These are phyloP conservation scores for Eleutherodactylus coqui DNA, from an alignment of 2,797 vertebrate species.

Conservation along the genomic window DNA sequence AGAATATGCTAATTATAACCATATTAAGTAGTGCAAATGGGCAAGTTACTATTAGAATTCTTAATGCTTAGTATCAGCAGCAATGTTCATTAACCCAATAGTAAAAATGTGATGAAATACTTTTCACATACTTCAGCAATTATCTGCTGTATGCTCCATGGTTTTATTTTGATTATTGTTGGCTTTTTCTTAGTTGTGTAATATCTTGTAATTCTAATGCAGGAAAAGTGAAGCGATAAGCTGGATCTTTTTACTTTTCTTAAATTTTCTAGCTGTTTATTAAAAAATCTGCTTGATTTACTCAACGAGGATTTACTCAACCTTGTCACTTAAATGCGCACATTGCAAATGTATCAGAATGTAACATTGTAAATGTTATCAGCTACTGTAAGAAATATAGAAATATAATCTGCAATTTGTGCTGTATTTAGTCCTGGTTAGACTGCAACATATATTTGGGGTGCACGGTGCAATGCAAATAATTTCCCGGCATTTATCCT, in stretches of 20 bases:
- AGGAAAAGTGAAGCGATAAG: not conserved
- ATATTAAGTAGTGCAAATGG: slow-evolving; percentile 1
- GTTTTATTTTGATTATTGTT: not conserved
- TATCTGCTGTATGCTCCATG: not conserved
- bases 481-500: not conserved
- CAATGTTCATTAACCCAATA: slow-evolving; percentile 39
- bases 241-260: not conserved
- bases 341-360: not conserved
- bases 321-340: not conserved
- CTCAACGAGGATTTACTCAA: not conserved
- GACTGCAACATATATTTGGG: too few species aligned
- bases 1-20: slow-evolving; percentile 34
- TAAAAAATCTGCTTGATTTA: not conserved
- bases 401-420: not conserved
- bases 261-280: not conserved
- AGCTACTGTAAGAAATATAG: not conserved
- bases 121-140: slow-evolving; percentile 11
- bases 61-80: slow-evolving; percentile 13
- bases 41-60: slow-evolving; percentile 9
- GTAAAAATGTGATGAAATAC: slow-evolving; percentile 9
- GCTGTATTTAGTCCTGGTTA: not conserved
- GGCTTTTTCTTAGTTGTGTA: not conserved
- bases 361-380: not conserved
- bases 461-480: not conserved
- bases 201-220: not conserved